Evolutionary conservation across 2,113 vertebrate species (phyloP).

Genomic region (Himantopus leucocephalus): DNA sequence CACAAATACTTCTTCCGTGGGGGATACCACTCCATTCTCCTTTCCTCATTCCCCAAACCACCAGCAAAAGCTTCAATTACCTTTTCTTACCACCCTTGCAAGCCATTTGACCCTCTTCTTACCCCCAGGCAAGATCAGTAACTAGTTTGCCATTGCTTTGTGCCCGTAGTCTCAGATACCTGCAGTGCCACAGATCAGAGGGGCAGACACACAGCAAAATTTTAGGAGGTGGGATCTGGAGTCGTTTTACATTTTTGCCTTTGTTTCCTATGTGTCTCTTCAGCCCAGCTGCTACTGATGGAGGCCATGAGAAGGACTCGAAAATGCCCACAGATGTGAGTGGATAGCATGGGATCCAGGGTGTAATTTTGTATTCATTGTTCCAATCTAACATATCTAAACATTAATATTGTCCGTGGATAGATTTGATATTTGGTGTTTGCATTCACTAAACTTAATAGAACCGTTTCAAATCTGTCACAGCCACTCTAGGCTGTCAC

Average conservation of each 20-base stretch:
- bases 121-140: neutral
- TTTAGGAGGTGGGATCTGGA: neutral
- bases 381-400: neutral
- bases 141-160: neutral
- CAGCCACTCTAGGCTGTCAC: neutral
- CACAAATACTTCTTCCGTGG: neutral
- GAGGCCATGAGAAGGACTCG: neutral
- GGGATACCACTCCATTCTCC: neutral
- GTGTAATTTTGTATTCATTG: neutral
- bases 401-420: neutral
- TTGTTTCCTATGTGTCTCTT: rapidly evolving
- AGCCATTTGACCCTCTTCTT: neutral
- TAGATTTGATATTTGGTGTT: neutral
- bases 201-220: neutral
- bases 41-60: neutral
- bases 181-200: neutral
- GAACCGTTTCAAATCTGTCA: neutral
- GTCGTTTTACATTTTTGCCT: neutral
- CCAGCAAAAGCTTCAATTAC: neutral
- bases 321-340: neutral
- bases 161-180: neutral
- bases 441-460: neutral
- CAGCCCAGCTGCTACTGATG: neutral
- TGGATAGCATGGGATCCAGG: neutral
- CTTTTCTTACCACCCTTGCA: neutral